Conservation (phyloP, 64 coral and sea anemone genomes). For the Orbicella faveolata region DNA sequence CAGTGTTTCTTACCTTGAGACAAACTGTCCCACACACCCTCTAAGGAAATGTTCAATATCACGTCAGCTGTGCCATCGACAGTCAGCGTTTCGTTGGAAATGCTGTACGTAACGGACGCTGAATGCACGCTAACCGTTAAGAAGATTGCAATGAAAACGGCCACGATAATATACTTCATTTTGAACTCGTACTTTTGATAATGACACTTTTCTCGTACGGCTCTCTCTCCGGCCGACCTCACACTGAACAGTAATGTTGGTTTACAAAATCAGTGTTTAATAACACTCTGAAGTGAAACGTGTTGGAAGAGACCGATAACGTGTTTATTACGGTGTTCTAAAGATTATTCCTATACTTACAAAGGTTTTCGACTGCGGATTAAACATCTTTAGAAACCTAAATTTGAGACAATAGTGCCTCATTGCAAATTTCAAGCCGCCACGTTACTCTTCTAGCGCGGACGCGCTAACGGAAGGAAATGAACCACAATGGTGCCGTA, state of each 20-base stretch:
- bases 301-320: neutral
- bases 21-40: neutral
- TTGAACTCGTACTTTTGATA: neutral
- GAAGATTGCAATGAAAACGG: neutral
- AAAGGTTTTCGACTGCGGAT: too few species aligned
- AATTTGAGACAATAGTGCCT: too few species aligned
- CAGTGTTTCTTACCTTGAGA: neutral
- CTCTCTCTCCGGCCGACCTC: neutral
- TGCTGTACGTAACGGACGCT: neutral
- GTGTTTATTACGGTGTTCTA: neutral
- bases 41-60: neutral
- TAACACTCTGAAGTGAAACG: neutral
- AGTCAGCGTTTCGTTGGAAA: neutral
- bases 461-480: too few species aligned
- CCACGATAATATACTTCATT: conserved; percentile 1
- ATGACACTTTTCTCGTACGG: neutral
- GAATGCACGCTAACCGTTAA: neutral
- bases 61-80: too few species aligned
- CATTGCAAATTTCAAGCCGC: too few species aligned
- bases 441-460: too few species aligned
- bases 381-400: neutral
- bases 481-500: too few species aligned
- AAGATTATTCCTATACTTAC: too few species aligned
- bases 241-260: too few species aligned
- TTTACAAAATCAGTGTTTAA: neutral